Evolutionary conservation across 2,797 vertebrate species (phyloP), one percentile per base, ranked within the genome.

Genomic region (Thunnus albacares): DNA sequence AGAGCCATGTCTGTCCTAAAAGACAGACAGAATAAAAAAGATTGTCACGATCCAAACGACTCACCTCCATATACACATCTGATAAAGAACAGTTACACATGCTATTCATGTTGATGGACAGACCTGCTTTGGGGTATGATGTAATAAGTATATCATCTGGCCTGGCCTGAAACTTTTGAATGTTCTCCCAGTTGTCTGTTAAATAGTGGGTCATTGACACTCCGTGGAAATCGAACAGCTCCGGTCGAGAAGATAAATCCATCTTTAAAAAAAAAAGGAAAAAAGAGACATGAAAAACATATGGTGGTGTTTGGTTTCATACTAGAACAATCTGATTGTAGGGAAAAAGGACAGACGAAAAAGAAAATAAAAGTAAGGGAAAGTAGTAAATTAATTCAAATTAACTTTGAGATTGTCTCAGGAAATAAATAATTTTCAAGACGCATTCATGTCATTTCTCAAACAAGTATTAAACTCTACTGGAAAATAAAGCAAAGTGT

Each of bases 1-100:
- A 93, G 13, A 92, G 80, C 94, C 93, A 95, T 0, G 94, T 95
- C 22, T 93, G 95, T 59, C 94, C 94, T 95, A 53, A 33, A 28
- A 63, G n/a, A 18, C 67, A 43, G 5, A 4, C 5, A 33, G 30
- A 33, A 24, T 0, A 17, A 5, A 20, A 33, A 57, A 11, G 38
- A 11, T 38, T 11, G 38, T 11, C 7, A 38, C 49, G 10, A 38
- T 38, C 11, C 11, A 17, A 41, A 17, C 18, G 9, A 24, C 4
- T 67, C 17, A 51, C 5, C 12, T 49, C 30, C 3, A 26, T 75
- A 79, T 38, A 41, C 17, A 82, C 2, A 47, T 52, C 20, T 35
- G 14, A 22, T 28, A 14, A 26, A 18, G 14, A 26, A 15, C 8
- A 62, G 4, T 7, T 35, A 58, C 22, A 33, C 11, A 67, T 22